These are phyloP conservation scores for Leptogaster cylindrica DNA, from an alignment of 2,888 invertebrate species.

Conservation along the genomic window DNA sequence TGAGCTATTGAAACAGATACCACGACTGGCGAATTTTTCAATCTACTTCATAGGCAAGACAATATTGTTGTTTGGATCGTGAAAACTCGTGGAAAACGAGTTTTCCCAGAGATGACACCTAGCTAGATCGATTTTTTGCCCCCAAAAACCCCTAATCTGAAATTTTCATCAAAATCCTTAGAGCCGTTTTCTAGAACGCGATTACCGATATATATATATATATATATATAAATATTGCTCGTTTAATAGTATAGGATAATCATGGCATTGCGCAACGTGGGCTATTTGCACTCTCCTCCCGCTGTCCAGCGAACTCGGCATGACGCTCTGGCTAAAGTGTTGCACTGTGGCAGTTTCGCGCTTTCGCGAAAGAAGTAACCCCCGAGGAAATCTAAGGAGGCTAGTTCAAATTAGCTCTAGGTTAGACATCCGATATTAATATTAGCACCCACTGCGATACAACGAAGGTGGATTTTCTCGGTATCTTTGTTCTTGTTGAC, in stretches of 20 bases:
- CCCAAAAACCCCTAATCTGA: too few relatives aligned
- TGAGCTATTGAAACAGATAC: too few relatives aligned
- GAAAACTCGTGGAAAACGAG: too few relatives aligned
- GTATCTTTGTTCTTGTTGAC: slow-evolving; percentile 19
- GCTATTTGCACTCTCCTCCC: slow-evolving; percentile 7
- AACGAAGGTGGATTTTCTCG: slow-evolving; percentile 25
- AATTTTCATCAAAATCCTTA: too few relatives aligned
- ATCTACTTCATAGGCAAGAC: too few relatives aligned
- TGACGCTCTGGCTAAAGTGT: background rate
- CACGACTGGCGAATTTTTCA: too few relatives aligned
- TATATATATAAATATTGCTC: too few relatives aligned
- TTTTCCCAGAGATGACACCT: too few relatives aligned
- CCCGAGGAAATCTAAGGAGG: background rate
- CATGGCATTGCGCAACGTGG: slow-evolving; percentile 17
- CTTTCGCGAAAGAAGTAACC: background rate
- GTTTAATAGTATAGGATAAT: slow-evolving; percentile 15
- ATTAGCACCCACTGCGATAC: slow-evolving; percentile 43
- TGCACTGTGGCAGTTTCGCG: background rate
- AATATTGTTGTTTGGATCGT: too few relatives aligned
- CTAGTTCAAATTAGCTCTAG: slow-evolving; percentile 44
- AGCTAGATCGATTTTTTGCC: too few relatives aligned
- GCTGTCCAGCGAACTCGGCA: background rate
- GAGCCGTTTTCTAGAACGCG: too few relatives aligned
- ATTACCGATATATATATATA: too few relatives aligned
- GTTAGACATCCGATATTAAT: slow-evolving; percentile 46